A percentile compares a stretch with the other conserved stretches of the same genome.
phyloP scores from a whole-genome alignment of 2,888 invertebrate genomes.

The Boloria selene region DNA sequence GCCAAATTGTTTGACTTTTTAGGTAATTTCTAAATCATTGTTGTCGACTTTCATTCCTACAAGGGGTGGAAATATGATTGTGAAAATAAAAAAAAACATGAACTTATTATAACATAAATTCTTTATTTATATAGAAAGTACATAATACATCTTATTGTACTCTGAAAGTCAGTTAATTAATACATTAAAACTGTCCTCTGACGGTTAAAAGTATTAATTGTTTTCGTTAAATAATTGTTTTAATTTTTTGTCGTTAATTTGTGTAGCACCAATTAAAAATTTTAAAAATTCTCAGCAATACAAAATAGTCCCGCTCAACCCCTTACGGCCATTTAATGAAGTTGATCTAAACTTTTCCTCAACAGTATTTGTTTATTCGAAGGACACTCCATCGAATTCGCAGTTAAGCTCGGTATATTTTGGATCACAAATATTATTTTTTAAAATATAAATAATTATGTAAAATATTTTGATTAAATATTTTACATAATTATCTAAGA shows the following conservation, averaged over 20 bases:
- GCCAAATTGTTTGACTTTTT: too few species aligned
- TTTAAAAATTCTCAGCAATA: constrained; percentile 25
- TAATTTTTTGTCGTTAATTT: constrained; percentile 15
- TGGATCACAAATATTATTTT: too few species aligned
- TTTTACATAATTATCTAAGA: too few species aligned
- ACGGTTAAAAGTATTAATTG: constrained; percentile 6
- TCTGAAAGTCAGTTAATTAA: neutral
- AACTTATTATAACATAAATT: too few species aligned
- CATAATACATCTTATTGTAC: neutral
- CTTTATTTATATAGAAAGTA: neutral
- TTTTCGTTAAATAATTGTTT: constrained; percentile 17
- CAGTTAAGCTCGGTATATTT: neutral
- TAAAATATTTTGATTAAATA: too few species aligned
- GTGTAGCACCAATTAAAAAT: constrained; percentile 37
- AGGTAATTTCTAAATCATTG: too few species aligned
- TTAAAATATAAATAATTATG: too few species aligned
- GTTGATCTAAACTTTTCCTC: constrained; percentile 15
- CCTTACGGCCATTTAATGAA: constrained; percentile 21
- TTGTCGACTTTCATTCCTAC: too few species aligned
- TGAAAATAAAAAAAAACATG: too few species aligned
- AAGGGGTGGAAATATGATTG: too few species aligned
- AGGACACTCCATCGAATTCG: neutral
- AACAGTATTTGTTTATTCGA: constrained; percentile 3
- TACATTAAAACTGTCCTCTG: neutral
- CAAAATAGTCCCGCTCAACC: constrained; percentile 14